Evolutionary conservation across 2,888 invertebrate genomes (phyloP).

Genomic region (Gordius sp.): DNA sequence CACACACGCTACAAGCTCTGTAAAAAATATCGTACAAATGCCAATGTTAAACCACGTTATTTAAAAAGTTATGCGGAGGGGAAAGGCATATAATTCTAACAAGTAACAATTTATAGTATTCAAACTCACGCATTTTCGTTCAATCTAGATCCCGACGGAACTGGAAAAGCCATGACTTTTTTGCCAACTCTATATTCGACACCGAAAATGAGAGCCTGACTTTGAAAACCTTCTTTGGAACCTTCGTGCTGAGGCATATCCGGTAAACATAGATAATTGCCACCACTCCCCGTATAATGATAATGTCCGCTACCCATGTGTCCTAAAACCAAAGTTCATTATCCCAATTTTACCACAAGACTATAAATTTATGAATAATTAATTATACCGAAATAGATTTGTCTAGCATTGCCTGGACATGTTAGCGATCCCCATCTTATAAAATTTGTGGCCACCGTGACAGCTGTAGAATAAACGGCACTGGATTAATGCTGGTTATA

Average conservation of each 20-base stretch:
- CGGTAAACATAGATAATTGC: slow-evolving; percentile 2
- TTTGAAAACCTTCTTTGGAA: slow-evolving; percentile 1
- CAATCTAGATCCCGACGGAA: not conserved
- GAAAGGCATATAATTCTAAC: no score
- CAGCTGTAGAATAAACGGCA: no score
- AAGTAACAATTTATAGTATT: no score
- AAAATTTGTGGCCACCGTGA: not conserved
- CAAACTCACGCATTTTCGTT: not conserved
- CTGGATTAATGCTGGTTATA: no score
- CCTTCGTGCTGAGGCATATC: not conserved
- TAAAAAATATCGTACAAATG: no score
- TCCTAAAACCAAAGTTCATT: not conserved
- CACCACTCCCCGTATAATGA: slow-evolving; percentile 7
- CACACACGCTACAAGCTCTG: slow-evolving; percentile 7
- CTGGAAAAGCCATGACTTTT: not conserved
- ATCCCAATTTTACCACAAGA: not conserved
- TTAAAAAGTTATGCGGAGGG: no score
- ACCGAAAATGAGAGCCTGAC: not conserved
- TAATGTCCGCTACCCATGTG: slow-evolving; percentile 14
- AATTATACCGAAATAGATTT: slow-evolving; percentile 10
- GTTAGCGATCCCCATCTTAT: not conserved
- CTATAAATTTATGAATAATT: not conserved
- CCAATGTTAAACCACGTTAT: no score
- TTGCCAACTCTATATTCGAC: slow-evolving; percentile 1
- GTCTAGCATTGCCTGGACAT: not conserved